Base-by-base conservation (phyloP, 2,888 invertebrate species). In the Agonopterix heracliana region DNA sequence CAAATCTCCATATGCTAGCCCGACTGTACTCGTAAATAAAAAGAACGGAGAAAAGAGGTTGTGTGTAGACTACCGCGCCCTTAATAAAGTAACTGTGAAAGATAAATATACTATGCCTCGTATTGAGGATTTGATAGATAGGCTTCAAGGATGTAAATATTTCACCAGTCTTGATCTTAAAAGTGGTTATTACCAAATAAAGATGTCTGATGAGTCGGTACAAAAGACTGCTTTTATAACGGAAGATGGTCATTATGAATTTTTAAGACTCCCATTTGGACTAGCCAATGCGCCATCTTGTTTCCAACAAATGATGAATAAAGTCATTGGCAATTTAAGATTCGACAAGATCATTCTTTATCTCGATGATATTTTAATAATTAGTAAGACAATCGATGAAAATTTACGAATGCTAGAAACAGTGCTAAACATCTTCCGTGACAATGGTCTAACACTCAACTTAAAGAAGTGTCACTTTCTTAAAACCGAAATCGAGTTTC, bases 221-320 rank as follows among this genome's bases (percentile, higher is more conserved):
- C 62, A 68, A 44, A 63, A 61, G 38, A 75, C 71, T 0, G 62
- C 69, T 0, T 73, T 76, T 49, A 56, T 71, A 0, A 68, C 66
- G 0, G 65, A 61, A 0, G 60, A 59, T n/a, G 64, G 68, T 0
- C 67, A 66, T 12, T 71, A 56, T 43, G 63, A 73, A n/a, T 71
- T 65, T 43, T 34, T 48, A 0, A 55, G 54, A 47, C 53, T 56
- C 44, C 61, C 62, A 1, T 65, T 65, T 46, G 64, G 62, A 3
- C 43, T 63, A 7, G 48, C 45, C 5, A 71, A 70, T 42, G 68
- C n/a, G 60, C 0, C 66, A 66, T 0, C 51, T 58, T 3, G 59
- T 65, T 1, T 69, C 70, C 41, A n/a, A n/a, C n/a, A n/a, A n/a
- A n/a, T n/a, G n/a, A n/a, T n/a, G n/a, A n/a, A n/a, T n/a, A n/a